phyloP scores from a whole-genome alignment of 2,888 invertebrate genomes.

The Pediacus dermestoides region DNA sequence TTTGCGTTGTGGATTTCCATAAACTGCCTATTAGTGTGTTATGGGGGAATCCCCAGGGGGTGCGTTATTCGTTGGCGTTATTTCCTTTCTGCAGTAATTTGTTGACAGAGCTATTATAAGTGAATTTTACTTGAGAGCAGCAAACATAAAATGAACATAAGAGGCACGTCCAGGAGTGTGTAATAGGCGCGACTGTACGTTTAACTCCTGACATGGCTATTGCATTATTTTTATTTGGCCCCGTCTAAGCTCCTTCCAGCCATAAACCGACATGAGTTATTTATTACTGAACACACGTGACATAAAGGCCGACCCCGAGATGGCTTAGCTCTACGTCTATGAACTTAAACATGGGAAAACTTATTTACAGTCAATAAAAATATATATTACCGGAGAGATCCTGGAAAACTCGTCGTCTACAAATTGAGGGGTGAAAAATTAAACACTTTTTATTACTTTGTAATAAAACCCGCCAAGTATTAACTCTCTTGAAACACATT shows the following conservation, averaged over 20 bases:
- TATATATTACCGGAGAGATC: constrained; percentile 21
- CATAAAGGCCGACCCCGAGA: constrained; percentile 30
- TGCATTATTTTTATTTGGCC: constrained; percentile 40
- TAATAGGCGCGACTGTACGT: constrained; percentile 33
- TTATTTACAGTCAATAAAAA: constrained; percentile 32
- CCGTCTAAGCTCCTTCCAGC: constrained; percentile 30
- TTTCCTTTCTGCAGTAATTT: constrained; percentile 24
- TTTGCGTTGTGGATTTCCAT: constrained; percentile 1
- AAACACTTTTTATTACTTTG: constrained; percentile 19
- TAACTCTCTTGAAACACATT: too few relatives aligned
- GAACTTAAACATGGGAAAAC: constrained; percentile 32
- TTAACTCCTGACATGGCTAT: constrained; percentile 37
- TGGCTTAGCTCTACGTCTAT: constrained; percentile 26
- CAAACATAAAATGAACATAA: constrained; percentile 27
- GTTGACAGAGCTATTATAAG: constrained; percentile 31
- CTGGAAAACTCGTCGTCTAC: constrained; percentile 10
- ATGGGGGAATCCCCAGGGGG: background rate
- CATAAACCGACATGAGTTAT: constrained; percentile 39
- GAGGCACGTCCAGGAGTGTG: constrained; percentile 29
- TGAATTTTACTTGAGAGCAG: constrained; percentile 27
- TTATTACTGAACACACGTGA: constrained; percentile 38
- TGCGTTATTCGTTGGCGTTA: constrained; percentile 1
- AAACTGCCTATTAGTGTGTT: background rate
- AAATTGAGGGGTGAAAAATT: constrained; percentile 21
- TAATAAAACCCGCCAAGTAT: constrained; percentile 15